These are phyloP conservation scores for Pholis gunnellus DNA, from an alignment of 2,113 vertebrate species.

Conservation along the genomic window DNA sequence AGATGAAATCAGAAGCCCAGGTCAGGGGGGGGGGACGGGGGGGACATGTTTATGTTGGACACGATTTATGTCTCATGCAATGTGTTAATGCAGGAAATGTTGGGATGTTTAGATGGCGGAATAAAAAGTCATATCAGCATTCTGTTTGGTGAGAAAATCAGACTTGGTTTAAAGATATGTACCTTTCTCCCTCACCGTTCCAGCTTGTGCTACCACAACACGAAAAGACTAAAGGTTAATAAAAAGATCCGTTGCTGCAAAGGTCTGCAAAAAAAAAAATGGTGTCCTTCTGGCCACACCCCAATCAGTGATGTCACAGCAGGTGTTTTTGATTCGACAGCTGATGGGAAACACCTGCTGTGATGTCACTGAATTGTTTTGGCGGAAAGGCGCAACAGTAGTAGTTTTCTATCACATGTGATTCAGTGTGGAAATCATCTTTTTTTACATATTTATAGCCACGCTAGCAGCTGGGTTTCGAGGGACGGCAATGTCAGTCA, in stretches of 20 bases:
- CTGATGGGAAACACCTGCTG: slow-evolving; percentile 46
- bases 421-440: slow-evolving; percentile 1
- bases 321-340: slow-evolving; percentile 37
- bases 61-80: background rate
- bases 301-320: background rate
- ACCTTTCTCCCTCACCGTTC: background rate
- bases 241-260: background rate
- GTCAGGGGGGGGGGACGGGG: too few relatives aligned
- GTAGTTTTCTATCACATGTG: background rate
- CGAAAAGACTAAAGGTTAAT: background rate
- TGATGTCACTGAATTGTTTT: slow-evolving; percentile 17
- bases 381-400: slow-evolving; percentile 24
- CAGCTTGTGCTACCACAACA: background rate
- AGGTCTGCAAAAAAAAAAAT: background rate
- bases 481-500: background rate
- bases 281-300: background rate
- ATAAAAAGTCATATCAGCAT: background rate
- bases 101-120: background rate
- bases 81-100: background rate
- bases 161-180: background rate
- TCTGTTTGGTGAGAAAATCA: background rate
- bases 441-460: background rate
- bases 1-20: background rate
- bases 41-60: background rate
- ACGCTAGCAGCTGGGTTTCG: background rate